Evolutionary conservation across 2,888 invertebrate genomes (phyloP), one percentile per base, ranked within the genome.

Genomic region (Trachelus stipa): DNA sequence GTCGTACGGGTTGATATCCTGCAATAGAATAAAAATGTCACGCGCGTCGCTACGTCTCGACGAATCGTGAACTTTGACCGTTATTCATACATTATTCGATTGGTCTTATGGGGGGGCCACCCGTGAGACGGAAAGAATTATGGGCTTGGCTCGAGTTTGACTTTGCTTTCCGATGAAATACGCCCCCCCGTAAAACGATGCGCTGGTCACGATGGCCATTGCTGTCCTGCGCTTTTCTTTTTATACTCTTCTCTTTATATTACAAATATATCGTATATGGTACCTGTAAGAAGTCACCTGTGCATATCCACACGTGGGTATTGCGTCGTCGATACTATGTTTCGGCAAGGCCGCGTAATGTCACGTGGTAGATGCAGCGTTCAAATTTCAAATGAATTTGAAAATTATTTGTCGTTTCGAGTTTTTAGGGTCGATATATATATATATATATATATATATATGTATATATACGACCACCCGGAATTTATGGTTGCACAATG

Each of bases 71-170:
- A 71, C 71, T 71, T 11, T 71, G 71, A 71, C 71, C 71, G 15
- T 71, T 71, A 71, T 34, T 71, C 71, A 71, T 71, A 31, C 31
- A 34, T 71, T 71, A 71, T 12, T 71, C 71, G 12, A 71, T 34
- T 12, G 71, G 71, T 34, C 71, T 12, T 56, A 23, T 1, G 56
- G 12, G 12, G 31, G 12, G 71, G 71, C 71, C 71, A 71, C 71
- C 71, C 71, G 71, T 31, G 31, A 31, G 71, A 71, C 12, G 34
- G 6, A 30, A 34, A 34, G 71, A 31, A 71, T 12, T 12, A 34
- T 34, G 34, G 71, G 56, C 56, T 56, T 56, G 56, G 56, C 56
- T 34, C 33, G 71, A 71, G 71, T 33, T 34, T 33, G 12, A 12
- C 71, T 33, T 71, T 33, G 11, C 33, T 30, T 71, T 71, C 31